A percentile compares a stretch with the other conserved stretches of the same genome.
Evolutionary conservation across 2,113 vertebrate species (phyloP).

Genomic region (Sciurus niger): DNA sequence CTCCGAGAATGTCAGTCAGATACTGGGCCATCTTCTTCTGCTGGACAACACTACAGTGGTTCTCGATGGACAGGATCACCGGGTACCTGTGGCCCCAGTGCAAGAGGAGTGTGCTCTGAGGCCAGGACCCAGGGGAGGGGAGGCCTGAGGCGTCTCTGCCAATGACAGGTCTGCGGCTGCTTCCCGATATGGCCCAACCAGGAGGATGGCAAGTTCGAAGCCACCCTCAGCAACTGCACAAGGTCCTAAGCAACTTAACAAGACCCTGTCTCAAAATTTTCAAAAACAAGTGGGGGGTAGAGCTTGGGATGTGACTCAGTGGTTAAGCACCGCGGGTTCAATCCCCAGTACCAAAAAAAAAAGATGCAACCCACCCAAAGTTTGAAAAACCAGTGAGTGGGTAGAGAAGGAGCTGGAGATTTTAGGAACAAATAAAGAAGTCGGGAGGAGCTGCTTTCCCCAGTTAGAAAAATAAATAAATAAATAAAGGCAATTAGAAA

Average conservation of each 20-base stretch:
- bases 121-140: no score
- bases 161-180: background rate
- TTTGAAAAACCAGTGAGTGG: background rate
- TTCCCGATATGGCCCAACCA: background rate
- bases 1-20: conserved; percentile 94
- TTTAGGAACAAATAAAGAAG: background rate
- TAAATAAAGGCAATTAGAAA: background rate
- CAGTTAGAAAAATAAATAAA: background rate
- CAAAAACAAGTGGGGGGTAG: no score
- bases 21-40: conserved; percentile 99
- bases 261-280: no score
- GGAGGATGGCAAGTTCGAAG: no score
- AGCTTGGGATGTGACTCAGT: no score
- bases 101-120: background rate
- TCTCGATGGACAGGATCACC: conserved; percentile 98
- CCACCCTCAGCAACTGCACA: no score
- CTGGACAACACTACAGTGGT: conserved; percentile 97
- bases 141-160: background rate
- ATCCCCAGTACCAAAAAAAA: no score
- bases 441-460: no score
- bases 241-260: no score
- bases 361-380: background rate
- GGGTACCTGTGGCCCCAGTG: conserved; percentile 91
- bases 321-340: no score
- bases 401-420: background rate